Evolutionary conservation across 2,113 vertebrate genomes (phyloP).

Genomic region (Xyrauchen texanus): DNA sequence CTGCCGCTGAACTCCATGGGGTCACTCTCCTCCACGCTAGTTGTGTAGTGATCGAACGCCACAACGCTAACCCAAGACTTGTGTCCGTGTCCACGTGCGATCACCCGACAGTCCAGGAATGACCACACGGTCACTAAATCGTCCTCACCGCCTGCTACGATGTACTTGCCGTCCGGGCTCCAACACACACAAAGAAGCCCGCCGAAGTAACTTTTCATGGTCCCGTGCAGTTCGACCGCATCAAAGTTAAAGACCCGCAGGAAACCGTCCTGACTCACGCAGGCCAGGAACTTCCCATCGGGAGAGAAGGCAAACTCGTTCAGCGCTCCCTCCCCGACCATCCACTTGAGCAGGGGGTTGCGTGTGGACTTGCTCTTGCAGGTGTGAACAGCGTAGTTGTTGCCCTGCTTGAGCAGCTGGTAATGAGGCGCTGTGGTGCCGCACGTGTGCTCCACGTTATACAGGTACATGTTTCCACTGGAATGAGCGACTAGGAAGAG

Average conservation of each 20-base stretch:
- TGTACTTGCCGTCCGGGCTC: constrained; percentile 96
- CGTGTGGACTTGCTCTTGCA: constrained; percentile 98
- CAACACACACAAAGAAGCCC: constrained; percentile 97
- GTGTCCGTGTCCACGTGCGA: constrained; percentile 93
- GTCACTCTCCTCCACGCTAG: constrained; percentile 93
- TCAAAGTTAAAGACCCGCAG: constrained; percentile 96
- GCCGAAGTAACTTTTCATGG: constrained; percentile 99
- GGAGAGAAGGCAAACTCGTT: constrained; percentile 98
- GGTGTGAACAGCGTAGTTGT: constrained; percentile 94
- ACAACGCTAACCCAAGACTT: constrained; percentile 99
- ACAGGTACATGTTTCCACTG: constrained; percentile 96
- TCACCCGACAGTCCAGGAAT: constrained; percentile 91
- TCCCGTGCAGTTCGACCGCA: constrained; percentile 92
- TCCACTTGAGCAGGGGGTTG: constrained; percentile 97
- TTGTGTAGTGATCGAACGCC: constrained; percentile 95
- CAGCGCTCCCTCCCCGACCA: constrained; percentile 94
- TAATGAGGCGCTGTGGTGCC: constrained; percentile 96
- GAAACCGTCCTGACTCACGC: constrained; percentile 96
- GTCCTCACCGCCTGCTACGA: constrained; percentile 96
- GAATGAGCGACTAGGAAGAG: constrained; percentile 97
- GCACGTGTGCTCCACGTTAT: constrained; percentile 97
- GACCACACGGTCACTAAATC: constrained; percentile 98
- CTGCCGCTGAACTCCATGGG: constrained; percentile 95
- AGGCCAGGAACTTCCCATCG: constrained; percentile 95
- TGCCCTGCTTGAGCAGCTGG: constrained; percentile 97